Percentiles rank a stretch among this genome's conserved stretches.
Conservation (phyloP, 1,140 invertebrate species). For the Mylabris phalerata region DNA sequence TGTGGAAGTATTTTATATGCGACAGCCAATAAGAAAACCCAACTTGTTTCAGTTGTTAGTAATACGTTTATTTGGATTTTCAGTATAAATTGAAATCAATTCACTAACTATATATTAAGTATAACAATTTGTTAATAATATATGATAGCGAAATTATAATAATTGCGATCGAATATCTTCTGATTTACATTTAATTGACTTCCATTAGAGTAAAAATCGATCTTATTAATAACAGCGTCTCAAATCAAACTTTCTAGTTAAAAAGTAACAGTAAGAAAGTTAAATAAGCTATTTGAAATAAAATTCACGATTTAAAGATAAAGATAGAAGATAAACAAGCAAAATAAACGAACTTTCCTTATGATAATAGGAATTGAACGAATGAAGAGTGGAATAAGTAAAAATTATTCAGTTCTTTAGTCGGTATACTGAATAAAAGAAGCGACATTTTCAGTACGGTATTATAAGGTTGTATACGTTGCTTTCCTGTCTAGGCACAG, state of each 20-base stretch:
- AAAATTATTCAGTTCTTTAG: conserved; percentile 16
- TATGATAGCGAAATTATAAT: not conserved
- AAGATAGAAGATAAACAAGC: conserved; percentile 9
- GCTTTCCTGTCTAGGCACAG: conserved; percentile 3
- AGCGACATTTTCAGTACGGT: conserved; percentile 10
- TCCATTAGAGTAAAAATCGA: no score
- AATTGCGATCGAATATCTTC: no score
- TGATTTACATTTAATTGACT: no score
- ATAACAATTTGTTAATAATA: conserved; percentile 1
- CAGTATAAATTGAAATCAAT: no score
- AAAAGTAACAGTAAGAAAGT: no score
- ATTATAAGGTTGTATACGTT: not conserved
- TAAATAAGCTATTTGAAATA: not conserved
- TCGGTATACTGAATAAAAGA: conserved; percentile 5
- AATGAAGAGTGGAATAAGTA: conserved; percentile 13
- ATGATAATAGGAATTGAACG: conserved; percentile 8
- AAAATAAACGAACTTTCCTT: conserved; percentile 10
- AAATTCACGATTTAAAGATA: conserved; percentile 2
- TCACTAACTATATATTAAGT: not conserved
- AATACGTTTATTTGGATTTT: conserved; percentile 22
- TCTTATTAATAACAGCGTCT: no score
- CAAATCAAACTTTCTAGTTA: no score
- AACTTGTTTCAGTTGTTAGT: conserved; percentile 14
- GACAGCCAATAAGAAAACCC: conserved; percentile 24
- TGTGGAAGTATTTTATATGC: conserved; percentile 23